These are phyloP conservation scores for Panzeria rudis DNA, from an alignment of 2,888 invertebrate species.

Conservation along the genomic window DNA sequence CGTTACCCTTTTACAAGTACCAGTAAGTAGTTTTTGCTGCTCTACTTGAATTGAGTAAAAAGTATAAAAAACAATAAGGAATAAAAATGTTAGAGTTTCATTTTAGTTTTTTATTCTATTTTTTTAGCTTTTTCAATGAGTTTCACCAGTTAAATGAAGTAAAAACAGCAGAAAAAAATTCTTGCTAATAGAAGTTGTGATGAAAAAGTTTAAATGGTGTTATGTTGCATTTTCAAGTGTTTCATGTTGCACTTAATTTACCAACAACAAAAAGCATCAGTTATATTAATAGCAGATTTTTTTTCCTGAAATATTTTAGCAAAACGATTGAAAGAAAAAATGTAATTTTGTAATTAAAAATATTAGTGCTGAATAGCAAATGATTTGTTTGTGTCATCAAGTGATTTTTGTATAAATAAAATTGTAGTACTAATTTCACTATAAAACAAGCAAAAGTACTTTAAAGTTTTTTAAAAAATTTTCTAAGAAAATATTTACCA, in stretches of 20 bases:
- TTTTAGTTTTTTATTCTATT: constrained; percentile 39
- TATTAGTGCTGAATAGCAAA: constrained; percentile 31
- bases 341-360: constrained; percentile 45
- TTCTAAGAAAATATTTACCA: background rate
- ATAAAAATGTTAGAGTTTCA: constrained; percentile 58
- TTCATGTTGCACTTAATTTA: constrained; percentile 70
- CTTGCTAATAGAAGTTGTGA: constrained; percentile 50
- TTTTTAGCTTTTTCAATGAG: constrained; percentile 52
- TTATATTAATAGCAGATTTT: constrained; percentile 47
- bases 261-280: constrained; percentile 61
- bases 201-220: constrained; percentile 69
- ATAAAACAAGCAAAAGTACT: background rate
- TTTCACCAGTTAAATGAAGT: constrained; percentile 54
- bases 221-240: constrained; percentile 69
- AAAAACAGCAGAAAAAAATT: constrained; percentile 48
- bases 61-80: constrained; percentile 13
- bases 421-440: constrained; percentile 5
- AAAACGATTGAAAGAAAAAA: constrained; percentile 4
- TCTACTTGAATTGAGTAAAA: constrained; percentile 50
- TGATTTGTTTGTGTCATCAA: background rate
- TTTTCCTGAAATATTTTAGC: constrained; percentile 3
- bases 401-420: background rate
- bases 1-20: constrained; percentile 35
- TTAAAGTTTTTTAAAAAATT: background rate
- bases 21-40: constrained; percentile 30